Evolutionary conservation across 2,113 vertebrate genomes (phyloP).

Genomic region (Gobio gobio): DNA sequence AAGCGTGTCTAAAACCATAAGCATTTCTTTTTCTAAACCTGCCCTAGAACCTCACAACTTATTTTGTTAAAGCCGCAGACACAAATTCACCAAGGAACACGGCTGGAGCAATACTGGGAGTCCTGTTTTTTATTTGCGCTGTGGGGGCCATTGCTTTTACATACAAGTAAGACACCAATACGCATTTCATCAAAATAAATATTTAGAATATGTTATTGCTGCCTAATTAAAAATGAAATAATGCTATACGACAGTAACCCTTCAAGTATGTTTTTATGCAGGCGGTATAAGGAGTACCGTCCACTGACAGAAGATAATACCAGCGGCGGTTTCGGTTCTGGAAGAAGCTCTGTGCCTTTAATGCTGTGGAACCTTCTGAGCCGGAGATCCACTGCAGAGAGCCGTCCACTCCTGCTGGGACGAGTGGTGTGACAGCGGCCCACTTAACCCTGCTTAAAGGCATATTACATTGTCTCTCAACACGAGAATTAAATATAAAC

Average conservation of each 20-base stretch:
- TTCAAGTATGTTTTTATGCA: conserved; percentile 59
- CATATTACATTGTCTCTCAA: not conserved
- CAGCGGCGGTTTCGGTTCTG: conserved; percentile 56
- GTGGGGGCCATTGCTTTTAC: conserved; percentile 78
- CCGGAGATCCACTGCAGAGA: conserved; percentile 78
- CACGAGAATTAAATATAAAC: not conserved
- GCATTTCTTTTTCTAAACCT: not conserved
- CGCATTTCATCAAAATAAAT: not conserved
- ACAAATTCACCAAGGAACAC: conserved; percentile 68
- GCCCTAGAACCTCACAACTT: not conserved
- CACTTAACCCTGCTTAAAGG: not conserved
- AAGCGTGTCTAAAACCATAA: not conserved
- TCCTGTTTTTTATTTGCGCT: conserved; percentile 74
- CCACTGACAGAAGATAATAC: conserved; percentile 61
- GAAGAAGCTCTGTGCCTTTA: conserved; percentile 74
- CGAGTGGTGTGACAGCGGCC: conserved; percentile 74
- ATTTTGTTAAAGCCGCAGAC: conserved; percentile 56
- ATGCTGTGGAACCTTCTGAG: conserved; percentile 80
- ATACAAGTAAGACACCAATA: conserved; percentile 78
- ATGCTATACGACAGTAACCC: not conserved
- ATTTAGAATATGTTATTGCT: not conserved
- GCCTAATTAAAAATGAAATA: not conserved
- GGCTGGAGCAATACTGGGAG: conserved; percentile 75
- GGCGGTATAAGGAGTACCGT: conserved; percentile 76
- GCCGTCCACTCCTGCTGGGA: conserved; percentile 84